phyloP scores from a whole-genome alignment of 2,797 vertebrate species.

The Gallirallus australis region DNA sequence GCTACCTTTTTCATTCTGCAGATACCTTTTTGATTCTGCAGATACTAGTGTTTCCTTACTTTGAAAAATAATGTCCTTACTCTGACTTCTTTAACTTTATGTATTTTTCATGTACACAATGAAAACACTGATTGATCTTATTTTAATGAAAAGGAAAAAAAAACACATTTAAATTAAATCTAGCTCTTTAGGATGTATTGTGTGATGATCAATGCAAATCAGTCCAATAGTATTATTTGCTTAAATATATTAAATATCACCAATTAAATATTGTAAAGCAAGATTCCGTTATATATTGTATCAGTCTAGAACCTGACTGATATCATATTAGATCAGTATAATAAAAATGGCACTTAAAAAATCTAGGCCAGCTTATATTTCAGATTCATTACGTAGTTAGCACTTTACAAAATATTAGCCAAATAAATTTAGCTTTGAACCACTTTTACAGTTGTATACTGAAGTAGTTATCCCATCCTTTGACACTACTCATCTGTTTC shows the following conservation, averaged over 20 bases:
- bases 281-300: background rate
- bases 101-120: background rate
- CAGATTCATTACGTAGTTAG: background rate
- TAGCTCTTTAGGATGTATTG: background rate
- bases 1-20: background rate
- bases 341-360: background rate
- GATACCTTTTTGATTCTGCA: background rate
- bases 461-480: background rate
- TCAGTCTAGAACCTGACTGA: background rate
- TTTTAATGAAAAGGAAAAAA: background rate
- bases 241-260: background rate
- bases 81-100: background rate
- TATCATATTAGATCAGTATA: background rate
- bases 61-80: slow-evolving; percentile 2
- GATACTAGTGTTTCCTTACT: background rate
- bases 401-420: background rate
- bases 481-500: background rate
- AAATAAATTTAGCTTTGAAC: background rate
- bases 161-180: background rate
- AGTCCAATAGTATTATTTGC: background rate
- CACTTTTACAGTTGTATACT: background rate
- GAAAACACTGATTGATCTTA: background rate
- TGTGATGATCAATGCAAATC: background rate
- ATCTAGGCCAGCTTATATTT: background rate
- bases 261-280: background rate